Evolutionary conservation across 2,113 vertebrate species (phyloP).

Genomic region (Chroicocephalus ridibundus): DNA sequence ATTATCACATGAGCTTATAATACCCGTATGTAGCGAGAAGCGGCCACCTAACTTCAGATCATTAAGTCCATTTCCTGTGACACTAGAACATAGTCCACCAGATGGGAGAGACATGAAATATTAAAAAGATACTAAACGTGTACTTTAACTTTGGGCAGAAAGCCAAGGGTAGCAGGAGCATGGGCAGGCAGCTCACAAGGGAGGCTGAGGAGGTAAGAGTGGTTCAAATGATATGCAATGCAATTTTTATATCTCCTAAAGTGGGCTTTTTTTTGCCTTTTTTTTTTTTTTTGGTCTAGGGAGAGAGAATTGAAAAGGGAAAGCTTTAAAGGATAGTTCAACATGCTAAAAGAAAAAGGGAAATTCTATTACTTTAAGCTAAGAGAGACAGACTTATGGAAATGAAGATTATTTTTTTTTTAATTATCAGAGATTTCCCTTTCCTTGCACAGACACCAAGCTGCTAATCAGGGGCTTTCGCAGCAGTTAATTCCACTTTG

Average conservation of each 20-base stretch:
- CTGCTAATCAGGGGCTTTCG: constrained; percentile 47
- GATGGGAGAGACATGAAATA: constrained; percentile 21
- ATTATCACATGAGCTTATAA: background rate
- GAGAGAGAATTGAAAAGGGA: background rate
- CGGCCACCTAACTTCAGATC: background rate
- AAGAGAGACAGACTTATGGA: background rate
- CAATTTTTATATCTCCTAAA: background rate
- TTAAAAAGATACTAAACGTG: constrained; percentile 6
- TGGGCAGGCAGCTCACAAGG: background rate
- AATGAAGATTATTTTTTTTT: constrained; percentile 17
- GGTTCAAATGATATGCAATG: background rate
- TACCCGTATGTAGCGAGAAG: background rate
- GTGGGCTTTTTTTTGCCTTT: background rate
- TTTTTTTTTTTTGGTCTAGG: background rate
- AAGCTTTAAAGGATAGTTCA: background rate
- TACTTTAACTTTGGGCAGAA: background rate
- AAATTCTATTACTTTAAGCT: constrained; percentile 14
- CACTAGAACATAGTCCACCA: background rate
- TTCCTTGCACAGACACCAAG: constrained; percentile 22
- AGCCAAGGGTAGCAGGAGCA: constrained; percentile 5
- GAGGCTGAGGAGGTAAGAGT: background rate
- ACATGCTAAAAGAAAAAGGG: background rate
- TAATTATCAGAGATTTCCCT: constrained; percentile 38
- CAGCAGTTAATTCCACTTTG: constrained; percentile 48
- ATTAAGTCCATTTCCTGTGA: constrained; percentile 10